Percentiles rank a stretch among this genome's conserved stretches.
These are phyloP conservation scores for Adelphocoris suturalis DNA, from an alignment of 2,888 invertebrate species.

Conservation along the genomic window DNA sequence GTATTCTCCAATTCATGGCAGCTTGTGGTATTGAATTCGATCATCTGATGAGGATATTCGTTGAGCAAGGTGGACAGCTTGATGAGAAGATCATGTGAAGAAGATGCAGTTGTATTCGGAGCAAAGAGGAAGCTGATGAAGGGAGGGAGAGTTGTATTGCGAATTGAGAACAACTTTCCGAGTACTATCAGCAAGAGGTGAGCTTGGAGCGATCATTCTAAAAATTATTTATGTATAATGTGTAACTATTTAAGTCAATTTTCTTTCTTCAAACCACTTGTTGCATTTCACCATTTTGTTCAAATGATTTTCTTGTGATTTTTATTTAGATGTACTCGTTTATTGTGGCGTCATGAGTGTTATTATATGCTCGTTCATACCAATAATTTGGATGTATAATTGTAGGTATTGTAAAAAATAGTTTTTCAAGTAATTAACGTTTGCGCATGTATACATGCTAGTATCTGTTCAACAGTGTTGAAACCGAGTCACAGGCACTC, in stretches of 20 bases:
- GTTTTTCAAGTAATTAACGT: too few relatives aligned
- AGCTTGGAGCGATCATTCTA: constrained; percentile 20
- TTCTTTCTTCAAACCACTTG: neutral
- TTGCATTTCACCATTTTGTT: neutral
- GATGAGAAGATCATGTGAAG: neutral
- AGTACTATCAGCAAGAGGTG: constrained; percentile 13
- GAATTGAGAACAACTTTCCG: constrained; percentile 5
- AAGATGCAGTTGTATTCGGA: neutral
- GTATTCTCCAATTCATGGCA: neutral
- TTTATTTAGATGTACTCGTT: too few relatives aligned
- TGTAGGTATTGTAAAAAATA: too few relatives aligned
- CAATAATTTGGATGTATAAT: too few relatives aligned
- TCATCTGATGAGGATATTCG: neutral
- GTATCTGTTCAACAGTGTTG: too few relatives aligned
- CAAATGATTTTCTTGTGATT: too few relatives aligned
- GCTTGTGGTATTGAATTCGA: neutral
- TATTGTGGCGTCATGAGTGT: too few relatives aligned
- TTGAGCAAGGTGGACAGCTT: neutral
- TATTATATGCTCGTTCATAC: too few relatives aligned
- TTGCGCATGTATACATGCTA: too few relatives aligned
- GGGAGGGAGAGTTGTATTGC: neutral
- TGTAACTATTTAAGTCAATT: neutral
- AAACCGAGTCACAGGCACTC: too few relatives aligned
- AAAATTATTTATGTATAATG: neutral
- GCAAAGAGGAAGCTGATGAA: neutral